Conservation (phyloP, 2,797 vertebrate species). For the Sebastes cheni region DNA sequence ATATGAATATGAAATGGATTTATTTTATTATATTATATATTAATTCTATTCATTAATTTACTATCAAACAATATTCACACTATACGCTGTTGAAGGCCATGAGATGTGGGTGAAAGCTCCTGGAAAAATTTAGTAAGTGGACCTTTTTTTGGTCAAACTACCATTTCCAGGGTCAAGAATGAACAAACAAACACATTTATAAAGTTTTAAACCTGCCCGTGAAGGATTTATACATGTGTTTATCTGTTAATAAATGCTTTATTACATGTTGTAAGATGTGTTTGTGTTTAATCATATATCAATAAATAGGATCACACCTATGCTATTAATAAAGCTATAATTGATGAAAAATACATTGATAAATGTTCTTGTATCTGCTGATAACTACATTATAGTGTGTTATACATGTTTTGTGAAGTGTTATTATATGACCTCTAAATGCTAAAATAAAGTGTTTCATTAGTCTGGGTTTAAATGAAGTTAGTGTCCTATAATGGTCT, state of each 20-base stretch:
- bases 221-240: neutral
- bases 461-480: neutral
- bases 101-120: neutral
- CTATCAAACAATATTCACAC: fast-evolving
- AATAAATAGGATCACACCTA: neutral
- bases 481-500: neutral
- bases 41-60: neutral
- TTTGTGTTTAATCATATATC: neutral
- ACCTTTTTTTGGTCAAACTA: neutral
- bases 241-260: neutral
- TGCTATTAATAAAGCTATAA: neutral
- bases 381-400: neutral
- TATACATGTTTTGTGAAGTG: neutral
- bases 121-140: neutral
- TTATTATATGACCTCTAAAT: neutral
- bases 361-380: neutral
- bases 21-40: neutral
- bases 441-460: neutral
- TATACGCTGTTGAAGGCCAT: neutral
- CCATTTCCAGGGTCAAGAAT: neutral
- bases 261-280: neutral
- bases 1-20: neutral
- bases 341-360: too few relatives aligned
- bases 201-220: neutral
- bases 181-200: neutral